Evolutionary conservation across 2,113 vertebrate genomes (phyloP), one percentile per base, ranked within the genome.

Genomic region (Nyctereutes procyonoides): DNA sequence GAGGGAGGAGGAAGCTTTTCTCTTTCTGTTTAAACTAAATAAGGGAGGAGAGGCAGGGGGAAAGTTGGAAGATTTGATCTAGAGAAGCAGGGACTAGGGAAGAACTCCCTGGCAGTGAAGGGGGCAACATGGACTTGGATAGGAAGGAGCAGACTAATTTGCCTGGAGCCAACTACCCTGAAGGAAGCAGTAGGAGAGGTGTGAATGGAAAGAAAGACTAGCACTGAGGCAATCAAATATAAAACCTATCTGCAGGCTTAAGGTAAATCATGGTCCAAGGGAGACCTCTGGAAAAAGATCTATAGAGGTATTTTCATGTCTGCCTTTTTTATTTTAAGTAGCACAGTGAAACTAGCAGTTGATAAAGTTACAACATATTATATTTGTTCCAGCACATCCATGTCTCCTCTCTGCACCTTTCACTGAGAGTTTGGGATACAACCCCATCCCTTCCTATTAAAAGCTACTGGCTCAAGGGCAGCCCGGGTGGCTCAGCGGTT

Each of bases 311-410:
- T 95, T 85, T 82, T n/a, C 16, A 32, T 26, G 30, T 56, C 43
- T 93, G 73, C 69, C 65, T 81, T 30, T 83, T 96, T 96, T 84
- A 76, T 73, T 67, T 22, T 85, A 77, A 96, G 35, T 51, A 48
- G 76, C 16, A 76, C 12, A 67, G 55, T 5, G 60, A 93, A 83
- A 62, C n/a, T n/a, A 87, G 56, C 51, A 63, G 43, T 84, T 43
- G 43, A 85, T 2, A 74, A 93, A 76, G 63, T 79, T 22, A 32
- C 15, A 26, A 82, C 73, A 30, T 79, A 63, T 67, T 67, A 19
- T n/a, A 32, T 32, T 60, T 77, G 73, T 76, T n/a, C 20, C 35
- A 76, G 24, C 20, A 60, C 93, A 95, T 63, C 55, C 35, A 4
- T 24, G 65, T 81, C 22, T 51, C 28, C 30, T 89, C 28, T 82